These are phyloP conservation scores for Oscheius myriophilus DNA, from an alignment of 2,888 invertebrate species.

Conservation along the genomic window DNA sequence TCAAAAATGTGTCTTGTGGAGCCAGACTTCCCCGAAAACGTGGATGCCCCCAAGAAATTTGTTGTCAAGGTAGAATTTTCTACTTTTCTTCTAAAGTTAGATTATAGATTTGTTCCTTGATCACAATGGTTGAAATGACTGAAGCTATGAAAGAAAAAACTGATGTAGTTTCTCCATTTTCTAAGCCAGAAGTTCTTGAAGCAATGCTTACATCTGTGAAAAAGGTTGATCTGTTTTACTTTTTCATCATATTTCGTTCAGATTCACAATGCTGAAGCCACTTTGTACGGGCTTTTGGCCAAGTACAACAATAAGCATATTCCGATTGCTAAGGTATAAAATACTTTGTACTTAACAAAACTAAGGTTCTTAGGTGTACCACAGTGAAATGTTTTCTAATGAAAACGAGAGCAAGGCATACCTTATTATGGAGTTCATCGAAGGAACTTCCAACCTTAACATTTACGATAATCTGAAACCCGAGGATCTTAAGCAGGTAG, in stretches of 20 bases:
- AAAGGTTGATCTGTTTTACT: conserved; percentile 1
- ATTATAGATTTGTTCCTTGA: conserved; percentile 12
- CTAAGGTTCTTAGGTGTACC: background rate
- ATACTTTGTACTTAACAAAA: background rate
- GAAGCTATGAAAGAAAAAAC: conserved; percentile 10
- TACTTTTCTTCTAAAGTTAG: background rate
- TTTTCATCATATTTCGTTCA: background rate
- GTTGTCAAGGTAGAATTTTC: conserved; percentile 17
- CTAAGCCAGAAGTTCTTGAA: conserved; percentile 11
- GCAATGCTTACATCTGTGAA: conserved; percentile 11
- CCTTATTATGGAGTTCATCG: conserved; percentile 39
- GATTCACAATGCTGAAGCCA: conserved; percentile 25
- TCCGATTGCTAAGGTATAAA: conserved; percentile 2
- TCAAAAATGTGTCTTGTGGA: conserved; percentile 24
- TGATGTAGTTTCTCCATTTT: background rate
- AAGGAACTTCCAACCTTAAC: conserved; percentile 19
- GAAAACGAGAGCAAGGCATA: conserved; percentile 36
- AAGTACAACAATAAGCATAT: conserved; percentile 11
- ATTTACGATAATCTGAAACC: conserved; percentile 8
- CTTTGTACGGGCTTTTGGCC: conserved; percentile 4
- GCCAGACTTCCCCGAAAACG: conserved; percentile 9
- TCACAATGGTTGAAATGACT: conserved; percentile 14
- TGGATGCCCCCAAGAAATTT: conserved; percentile 9
- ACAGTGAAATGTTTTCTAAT: conserved; percentile 11
- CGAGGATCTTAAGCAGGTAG: conserved; percentile 14